Evolutionary conservation across 2,797 vertebrate species (phyloP).

Genomic region (Danio tinwini): DNA sequence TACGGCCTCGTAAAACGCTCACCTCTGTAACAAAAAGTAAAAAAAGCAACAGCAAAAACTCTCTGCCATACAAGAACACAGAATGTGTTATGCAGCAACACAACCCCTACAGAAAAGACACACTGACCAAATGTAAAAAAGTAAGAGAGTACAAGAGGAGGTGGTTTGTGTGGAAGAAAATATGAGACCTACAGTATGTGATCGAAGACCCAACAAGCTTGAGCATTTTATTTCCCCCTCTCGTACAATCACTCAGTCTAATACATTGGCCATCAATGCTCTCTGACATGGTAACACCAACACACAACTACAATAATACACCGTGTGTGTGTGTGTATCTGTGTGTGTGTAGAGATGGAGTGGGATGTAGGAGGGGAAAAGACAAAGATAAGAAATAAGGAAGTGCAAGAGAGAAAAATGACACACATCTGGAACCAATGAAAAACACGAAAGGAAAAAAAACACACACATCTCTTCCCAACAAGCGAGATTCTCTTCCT

Average conservation of each 20-base stretch:
- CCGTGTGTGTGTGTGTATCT: constrained; percentile 52
- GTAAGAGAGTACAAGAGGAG: background rate
- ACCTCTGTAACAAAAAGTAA: background rate
- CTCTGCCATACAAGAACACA: background rate
- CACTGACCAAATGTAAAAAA: background rate
- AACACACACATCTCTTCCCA: background rate
- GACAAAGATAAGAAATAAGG: constrained; percentile 39
- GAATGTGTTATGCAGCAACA: too few relatives aligned
- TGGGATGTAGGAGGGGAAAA: constrained; percentile 16
- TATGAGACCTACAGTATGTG: background rate
- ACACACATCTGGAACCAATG: constrained; percentile 52
- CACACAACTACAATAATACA: constrained; percentile 67
- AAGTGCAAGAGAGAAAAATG: constrained; percentile 31
- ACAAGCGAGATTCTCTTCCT: background rate
- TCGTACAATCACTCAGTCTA: constrained; percentile 62
- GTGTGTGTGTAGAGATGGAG: constrained; percentile 53
- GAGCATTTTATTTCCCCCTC: constrained; percentile 31
- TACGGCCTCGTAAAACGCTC: constrained; percentile 19
- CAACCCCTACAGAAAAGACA: background rate
- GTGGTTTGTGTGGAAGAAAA: background rate
- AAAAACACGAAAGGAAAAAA: background rate
- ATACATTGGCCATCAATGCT: constrained; percentile 67
- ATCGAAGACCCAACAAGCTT: constrained; percentile 25
- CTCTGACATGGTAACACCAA: constrained; percentile 60
- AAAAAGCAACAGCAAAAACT: background rate